Conservation (phyloP, 2,797 vertebrate species). For the Anabacerthia variegaticeps region DNA sequence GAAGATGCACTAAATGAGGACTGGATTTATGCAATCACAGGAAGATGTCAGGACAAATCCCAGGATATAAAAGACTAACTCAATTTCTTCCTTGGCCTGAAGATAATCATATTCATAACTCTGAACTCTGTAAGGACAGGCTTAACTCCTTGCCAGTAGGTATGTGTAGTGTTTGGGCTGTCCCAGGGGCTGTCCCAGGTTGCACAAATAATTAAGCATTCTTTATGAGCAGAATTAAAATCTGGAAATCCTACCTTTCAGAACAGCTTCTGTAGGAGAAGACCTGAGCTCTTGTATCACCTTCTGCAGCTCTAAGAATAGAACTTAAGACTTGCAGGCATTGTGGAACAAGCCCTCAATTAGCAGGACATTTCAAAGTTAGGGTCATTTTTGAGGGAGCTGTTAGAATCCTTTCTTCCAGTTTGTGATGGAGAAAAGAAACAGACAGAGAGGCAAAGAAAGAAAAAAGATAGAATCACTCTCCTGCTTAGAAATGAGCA, state of each 20-base stretch:
- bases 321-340: neutral
- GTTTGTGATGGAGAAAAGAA: neutral
- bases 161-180: fast-evolving
- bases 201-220: neutral
- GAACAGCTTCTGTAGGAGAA: neutral
- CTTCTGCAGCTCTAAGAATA: neutral
- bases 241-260: neutral
- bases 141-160: neutral
- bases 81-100: neutral
- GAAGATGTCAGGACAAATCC: neutral
- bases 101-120: neutral
- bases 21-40: neutral
- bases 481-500: neutral
- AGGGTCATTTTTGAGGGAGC: neutral
- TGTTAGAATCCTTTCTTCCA: neutral
- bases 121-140: neutral
- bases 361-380: neutral
- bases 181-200: neutral
- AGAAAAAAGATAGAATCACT: no score
- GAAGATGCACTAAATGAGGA: neutral
- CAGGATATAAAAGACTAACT: neutral
- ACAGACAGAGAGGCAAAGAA: neutral
- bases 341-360: neutral
- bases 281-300: neutral
- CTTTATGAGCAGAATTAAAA: neutral